These are phyloP conservation scores for Amphiprion clarkii DNA, from an alignment of 2,797 vertebrate genomes.

Conservation along the genomic window DNA sequence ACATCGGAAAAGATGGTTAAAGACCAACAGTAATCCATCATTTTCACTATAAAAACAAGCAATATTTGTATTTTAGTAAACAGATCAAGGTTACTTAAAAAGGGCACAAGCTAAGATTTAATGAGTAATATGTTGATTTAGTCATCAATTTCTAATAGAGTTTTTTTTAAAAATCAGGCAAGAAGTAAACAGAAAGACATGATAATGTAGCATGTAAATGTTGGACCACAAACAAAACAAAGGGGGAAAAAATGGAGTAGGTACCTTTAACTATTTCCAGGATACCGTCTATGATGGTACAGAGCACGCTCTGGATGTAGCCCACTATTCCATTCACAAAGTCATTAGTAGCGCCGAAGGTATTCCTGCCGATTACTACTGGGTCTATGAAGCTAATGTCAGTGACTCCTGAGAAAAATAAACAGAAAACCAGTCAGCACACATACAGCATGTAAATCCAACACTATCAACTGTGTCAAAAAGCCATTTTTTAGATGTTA, in stretches of 20 bases:
- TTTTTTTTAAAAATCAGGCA: background rate
- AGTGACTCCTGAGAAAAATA: constrained; percentile 55
- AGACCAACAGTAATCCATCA: background rate
- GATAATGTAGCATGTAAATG: background rate
- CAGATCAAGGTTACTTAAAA: background rate
- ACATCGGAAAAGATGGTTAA: constrained; percentile 4
- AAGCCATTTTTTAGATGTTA: background rate
- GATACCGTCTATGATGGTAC: constrained; percentile 53
- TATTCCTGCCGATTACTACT: constrained; percentile 62
- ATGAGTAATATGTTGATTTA: constrained; percentile 11
- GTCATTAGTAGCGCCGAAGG: constrained; percentile 58
- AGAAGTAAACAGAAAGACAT: background rate
- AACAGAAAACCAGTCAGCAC: background rate
- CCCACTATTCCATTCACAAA: constrained; percentile 41
- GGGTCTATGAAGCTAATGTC: constrained; percentile 75
- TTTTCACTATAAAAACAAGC: background rate
- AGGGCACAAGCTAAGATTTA: constrained; percentile 1
- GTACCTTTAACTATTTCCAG: constrained; percentile 72
- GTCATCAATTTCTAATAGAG: background rate
- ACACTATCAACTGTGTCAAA: background rate
- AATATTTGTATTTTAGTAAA: background rate
- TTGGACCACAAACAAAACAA: background rate
- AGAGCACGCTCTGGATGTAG: constrained; percentile 55
- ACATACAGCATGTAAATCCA: background rate
- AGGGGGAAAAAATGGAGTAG: background rate